Base-by-base conservation (phyloP, 2,113 vertebrate species). In the Pluvianellus socialis region DNA sequence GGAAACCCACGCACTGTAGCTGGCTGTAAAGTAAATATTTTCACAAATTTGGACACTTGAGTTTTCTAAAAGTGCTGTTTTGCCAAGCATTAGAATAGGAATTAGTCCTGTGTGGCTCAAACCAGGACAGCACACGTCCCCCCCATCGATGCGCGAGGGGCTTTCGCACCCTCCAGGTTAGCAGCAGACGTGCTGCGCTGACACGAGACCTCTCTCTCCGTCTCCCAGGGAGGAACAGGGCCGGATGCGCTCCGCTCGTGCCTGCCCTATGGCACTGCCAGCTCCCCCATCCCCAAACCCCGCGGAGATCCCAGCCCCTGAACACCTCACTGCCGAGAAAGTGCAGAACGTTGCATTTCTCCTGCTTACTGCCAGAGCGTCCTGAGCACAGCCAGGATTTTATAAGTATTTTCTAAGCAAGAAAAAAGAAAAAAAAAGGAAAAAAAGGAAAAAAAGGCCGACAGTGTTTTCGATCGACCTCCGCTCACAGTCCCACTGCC, bases 181-280 rank as follows among this genome's bases (percentile, higher is more conserved):
- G 47, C 11, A 1, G 0, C 27, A 6, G 53, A 33, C 2, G 2
- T 1, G 7, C 16, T 14, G 71, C 40, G 76, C 47, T 40, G 62
- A 21, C 12, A 1, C 4, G 38, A 45, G 38, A 21, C 53, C 4
- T 42, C 50, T 47, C 40, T 20, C 28, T 65, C 35, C 21, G 45
- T 50, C 53, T 68, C 30, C 22, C 68, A 6, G 1, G 5, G 16
- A 49, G 56, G 35, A 44, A 35, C 10, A 19, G 7, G 5, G 38
- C 12, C 0, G 1, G 33, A 16, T 6, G 28, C 1, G 1, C 30
- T 7, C 23, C 14, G 45, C 58, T 73, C 3, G 1, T 28, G 50
- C 24, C 59, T 40, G 52, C 16, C 50, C 22, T 5, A 3, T 4
- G 21, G 4, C 19, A 22, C 49, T 23, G 7, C 42, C 76, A 28